Percentiles rank a stretch among this genome's conserved stretches.
Evolutionary conservation across 2,888 invertebrate genomes (phyloP).

Genomic region (Chrysina gloriosa): DNA sequence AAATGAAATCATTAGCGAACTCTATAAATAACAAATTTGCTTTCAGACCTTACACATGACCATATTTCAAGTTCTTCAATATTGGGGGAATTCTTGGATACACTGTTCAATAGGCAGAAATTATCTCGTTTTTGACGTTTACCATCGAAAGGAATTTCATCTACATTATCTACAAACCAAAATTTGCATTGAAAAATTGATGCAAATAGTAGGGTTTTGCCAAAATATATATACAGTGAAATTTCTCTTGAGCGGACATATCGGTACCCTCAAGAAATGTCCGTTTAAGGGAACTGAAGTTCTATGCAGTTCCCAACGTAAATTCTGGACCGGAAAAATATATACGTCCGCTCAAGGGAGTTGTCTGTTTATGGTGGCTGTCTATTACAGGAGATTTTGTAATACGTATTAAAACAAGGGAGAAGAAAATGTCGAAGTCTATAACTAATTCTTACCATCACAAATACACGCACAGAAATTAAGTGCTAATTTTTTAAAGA

Average conservation of each 20-base stretch:
- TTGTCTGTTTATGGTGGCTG: too few relatives aligned
- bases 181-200: not conserved
- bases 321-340: too few relatives aligned
- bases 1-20: not conserved
- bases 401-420: too few relatives aligned
- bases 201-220: too few relatives aligned
- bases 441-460: constrained; percentile 4
- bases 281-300: too few relatives aligned
- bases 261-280: too few relatives aligned
- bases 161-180: not conserved
- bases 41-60: constrained; percentile 19
- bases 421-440: too few relatives aligned
- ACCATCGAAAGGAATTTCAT: not conserved
- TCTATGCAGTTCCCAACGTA: too few relatives aligned
- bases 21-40: not conserved
- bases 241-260: too few relatives aligned
- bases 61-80: constrained; percentile 37
- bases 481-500: constrained; percentile 28
- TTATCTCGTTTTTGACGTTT: constrained; percentile 12
- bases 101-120: constrained; percentile 9
- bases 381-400: too few relatives aligned
- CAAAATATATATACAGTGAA: too few relatives aligned
- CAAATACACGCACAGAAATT: constrained; percentile 32
- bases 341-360: too few relatives aligned
- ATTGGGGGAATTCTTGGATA: constrained; percentile 21